Base-by-base conservation (phyloP, 2,797 vertebrate genomes). In the Neoniphon sammara region DNA sequence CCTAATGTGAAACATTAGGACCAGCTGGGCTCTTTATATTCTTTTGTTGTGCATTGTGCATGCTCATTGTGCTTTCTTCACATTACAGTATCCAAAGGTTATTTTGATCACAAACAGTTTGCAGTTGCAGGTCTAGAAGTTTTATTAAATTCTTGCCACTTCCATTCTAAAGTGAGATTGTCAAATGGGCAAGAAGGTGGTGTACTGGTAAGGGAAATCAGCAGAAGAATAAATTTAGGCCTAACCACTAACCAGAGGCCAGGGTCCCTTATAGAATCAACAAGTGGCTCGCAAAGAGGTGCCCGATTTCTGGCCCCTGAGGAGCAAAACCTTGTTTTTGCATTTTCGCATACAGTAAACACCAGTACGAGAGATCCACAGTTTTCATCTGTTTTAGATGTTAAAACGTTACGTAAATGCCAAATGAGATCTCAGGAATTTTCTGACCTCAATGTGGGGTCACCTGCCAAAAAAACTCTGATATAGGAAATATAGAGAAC, bases 1-100 rank as follows among this genome's bases (percentile, higher is more conserved):
- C 20, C 60, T 64, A 85, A 88, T 87, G 88, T 90, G 86, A 92
- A 92, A 90, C 65, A 55, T 65, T 70, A 70, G 71, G 80, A 77
- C 47, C 66, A 49, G 73, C 77, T n/a, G 1, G 67, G 58, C 67
- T 58, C 72, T 75, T 84, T 73, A 62, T 81, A 73, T 84, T 64
- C 50, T 42, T 49, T 62, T 73, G 67, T 62, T 8, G 66, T 73
- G 34, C 27, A 58, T 47, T 53, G 23, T 34, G 78, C 80, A 77
- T 63, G 71, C 12, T 20, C 17, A 23, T 62, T 82, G 14, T 70
- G 75, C 73, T 84, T 57, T 11, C 58, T 60, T 27, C 61, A 12
- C 8, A 7, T 39, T 39, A 47, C 66, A 85, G 73, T 85, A 67
- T 61, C 88, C 85, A 81, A 72, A 79, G 77, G 79, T 70, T 56